phyloP scores from a whole-genome alignment of 2,888 invertebrate genomes.

The Synergus itoensis region DNA sequence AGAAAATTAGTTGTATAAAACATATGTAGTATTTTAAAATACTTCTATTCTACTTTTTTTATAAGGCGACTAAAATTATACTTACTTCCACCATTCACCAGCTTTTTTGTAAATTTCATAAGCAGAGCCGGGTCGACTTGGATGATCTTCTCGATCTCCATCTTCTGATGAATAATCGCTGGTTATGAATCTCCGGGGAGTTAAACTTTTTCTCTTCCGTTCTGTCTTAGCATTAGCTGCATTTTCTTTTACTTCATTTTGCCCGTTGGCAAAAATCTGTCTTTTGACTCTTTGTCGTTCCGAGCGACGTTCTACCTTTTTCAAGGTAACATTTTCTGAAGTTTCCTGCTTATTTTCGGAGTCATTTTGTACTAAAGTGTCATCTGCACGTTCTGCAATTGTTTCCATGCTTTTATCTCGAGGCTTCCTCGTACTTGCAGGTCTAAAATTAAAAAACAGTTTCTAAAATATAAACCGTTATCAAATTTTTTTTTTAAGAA shows the following conservation, averaged over 20 bases:
- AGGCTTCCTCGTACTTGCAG: constrained; percentile 59
- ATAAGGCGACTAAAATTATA: constrained; percentile 60
- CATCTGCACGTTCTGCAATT: constrained; percentile 65
- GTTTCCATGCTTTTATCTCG: constrained; percentile 66
- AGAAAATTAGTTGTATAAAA: not conserved
- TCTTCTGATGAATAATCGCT: constrained; percentile 85
- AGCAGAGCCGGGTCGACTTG: constrained; percentile 81
- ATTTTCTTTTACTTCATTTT: constrained; percentile 67
- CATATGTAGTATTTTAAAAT: not conserved
- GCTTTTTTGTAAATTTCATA: constrained; percentile 87
- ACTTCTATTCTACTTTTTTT: not conserved
- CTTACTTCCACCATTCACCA: constrained; percentile 92
- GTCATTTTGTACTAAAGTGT: constrained; percentile 50
- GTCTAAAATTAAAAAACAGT: constrained; percentile 52
- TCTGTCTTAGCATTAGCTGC: constrained; percentile 62
- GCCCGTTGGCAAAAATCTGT: constrained; percentile 69
- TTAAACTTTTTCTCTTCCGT: constrained; percentile 77
- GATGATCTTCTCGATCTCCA: constrained; percentile 79
- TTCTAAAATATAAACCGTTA: no score
- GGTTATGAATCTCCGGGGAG: constrained; percentile 64
- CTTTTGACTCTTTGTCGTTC: constrained; percentile 71
- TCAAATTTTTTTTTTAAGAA: no score
- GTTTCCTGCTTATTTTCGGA: constrained; percentile 57
- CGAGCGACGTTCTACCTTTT: constrained; percentile 69
- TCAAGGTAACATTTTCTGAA: constrained; percentile 57